Evolutionary conservation across 2,797 vertebrate species (phyloP).

Genomic region (Poecilia gillii): DNA sequence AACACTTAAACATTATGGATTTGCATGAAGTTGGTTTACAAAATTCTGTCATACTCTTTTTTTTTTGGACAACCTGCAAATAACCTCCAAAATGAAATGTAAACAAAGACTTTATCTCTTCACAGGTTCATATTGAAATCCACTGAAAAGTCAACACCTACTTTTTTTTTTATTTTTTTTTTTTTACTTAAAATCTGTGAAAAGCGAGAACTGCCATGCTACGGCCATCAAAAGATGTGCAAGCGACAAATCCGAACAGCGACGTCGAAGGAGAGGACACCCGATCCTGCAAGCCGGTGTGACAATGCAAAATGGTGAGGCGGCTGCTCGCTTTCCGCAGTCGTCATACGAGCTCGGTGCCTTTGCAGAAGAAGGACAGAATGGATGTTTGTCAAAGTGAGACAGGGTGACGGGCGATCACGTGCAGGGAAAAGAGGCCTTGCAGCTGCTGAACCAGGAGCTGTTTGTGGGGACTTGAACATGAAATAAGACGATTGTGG

Average conservation of each 20-base stretch:
- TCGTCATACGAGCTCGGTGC: slow-evolving; percentile 56
- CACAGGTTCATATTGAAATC: slow-evolving; percentile 97
- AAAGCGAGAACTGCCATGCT: slow-evolving; percentile 38
- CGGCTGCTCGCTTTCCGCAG: slow-evolving; percentile 11
- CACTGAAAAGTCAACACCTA: slow-evolving; percentile 79
- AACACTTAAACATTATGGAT: too few relatives aligned
- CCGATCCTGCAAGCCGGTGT: slow-evolving; percentile 24
- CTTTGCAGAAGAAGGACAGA: slow-evolving; percentile 54
- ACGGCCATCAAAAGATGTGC: slow-evolving; percentile 9
- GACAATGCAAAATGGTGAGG: slow-evolving; percentile 50
- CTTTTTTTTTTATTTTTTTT: too few relatives aligned
- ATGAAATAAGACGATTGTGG: slow-evolving; percentile 45
- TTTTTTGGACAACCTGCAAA: neutral
- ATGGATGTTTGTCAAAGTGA: slow-evolving; percentile 33
- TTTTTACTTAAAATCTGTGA: slow-evolving; percentile 7
- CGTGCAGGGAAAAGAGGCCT: slow-evolving; percentile 6
- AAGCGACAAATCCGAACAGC: slow-evolving; percentile 16
- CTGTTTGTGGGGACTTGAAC: slow-evolving; percentile 20
- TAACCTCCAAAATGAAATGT: neutral
- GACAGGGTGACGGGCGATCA: slow-evolving; percentile 9
- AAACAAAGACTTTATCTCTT: slow-evolving; percentile 37
- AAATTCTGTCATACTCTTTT: neutral
- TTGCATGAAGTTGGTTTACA: neutral
- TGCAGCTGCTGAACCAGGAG: slow-evolving; percentile 23
- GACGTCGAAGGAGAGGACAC: slow-evolving; percentile 38